These are phyloP conservation scores for Podarcis lilfordi DNA, from an alignment of 2,797 vertebrate species.

Conservation along the genomic window DNA sequence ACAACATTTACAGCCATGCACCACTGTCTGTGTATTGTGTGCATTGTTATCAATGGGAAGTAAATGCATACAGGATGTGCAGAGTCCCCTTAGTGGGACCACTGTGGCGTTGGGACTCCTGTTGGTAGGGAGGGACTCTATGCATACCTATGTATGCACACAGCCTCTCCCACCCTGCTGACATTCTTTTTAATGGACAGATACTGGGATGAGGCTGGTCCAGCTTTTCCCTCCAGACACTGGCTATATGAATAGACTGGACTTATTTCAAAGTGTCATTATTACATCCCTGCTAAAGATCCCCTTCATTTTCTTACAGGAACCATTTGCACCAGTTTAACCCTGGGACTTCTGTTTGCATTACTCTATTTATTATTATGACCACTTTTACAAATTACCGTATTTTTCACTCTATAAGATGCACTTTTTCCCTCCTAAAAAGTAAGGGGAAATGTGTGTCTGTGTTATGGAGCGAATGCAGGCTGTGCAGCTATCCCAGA, in stretches of 20 bases:
- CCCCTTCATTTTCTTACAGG: not conserved
- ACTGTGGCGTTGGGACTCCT: not conserved
- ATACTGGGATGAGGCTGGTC: not conserved
- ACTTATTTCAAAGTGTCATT: not conserved
- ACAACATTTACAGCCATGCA: not conserved
- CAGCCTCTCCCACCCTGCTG: not conserved
- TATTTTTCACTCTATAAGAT: too few relatives aligned
- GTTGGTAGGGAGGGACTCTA: not conserved
- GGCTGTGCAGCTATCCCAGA: too few relatives aligned
- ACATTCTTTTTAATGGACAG: not conserved
- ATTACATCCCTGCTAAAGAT: not conserved
- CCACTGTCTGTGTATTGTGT: not conserved
- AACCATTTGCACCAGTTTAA: not conserved
- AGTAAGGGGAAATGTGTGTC: too few relatives aligned
- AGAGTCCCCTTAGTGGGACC: not conserved
- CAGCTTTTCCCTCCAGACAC: not conserved
- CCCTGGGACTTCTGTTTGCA: not conserved
- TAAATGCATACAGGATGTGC: not conserved
- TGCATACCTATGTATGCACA: not conserved
- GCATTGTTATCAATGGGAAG: not conserved
- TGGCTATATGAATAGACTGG: not conserved
- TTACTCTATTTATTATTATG: not conserved
- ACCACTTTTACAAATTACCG: not conserved
- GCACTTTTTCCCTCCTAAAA: too few relatives aligned
- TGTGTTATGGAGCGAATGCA: too few relatives aligned